These are phyloP conservation scores for Hylyphantes graminicola DNA, from an alignment of 1,140 invertebrate species.

Conservation along the genomic window DNA sequence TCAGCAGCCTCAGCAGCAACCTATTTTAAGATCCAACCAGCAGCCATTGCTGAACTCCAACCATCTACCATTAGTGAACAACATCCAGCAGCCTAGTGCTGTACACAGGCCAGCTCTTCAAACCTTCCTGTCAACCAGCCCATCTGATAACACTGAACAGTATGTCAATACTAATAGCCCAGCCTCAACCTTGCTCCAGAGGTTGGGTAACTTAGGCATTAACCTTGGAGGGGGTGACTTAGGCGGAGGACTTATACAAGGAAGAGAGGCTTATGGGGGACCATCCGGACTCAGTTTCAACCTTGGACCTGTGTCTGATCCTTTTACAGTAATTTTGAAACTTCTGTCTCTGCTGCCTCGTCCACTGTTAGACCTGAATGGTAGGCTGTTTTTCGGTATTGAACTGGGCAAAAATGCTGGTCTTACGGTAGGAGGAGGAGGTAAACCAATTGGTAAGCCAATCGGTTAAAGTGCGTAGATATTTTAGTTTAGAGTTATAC, in stretches of 20 bases:
- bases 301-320: conserved; percentile 45
- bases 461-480: conserved; percentile 19
- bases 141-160: not conserved
- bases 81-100: not conserved
- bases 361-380: conserved; percentile 45
- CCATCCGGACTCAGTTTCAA: conserved; percentile 26
- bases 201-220: conserved; percentile 9
- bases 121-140: conserved; percentile 21
- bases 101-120: not conserved
- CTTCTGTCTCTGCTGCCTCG: conserved; percentile 47
- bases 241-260: not conserved
- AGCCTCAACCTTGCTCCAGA: not conserved
- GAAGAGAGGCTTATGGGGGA: conserved; percentile 25
- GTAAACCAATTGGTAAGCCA: conserved; percentile 1
- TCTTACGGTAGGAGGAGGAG: conserved; percentile 5
- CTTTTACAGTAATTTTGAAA: conserved; percentile 16
- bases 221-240: not conserved
- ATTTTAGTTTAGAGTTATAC: not conserved
- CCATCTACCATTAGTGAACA: not conserved
- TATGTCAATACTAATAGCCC: not conserved
- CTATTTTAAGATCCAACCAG: not conserved
- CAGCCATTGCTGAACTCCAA: not conserved
- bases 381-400: conserved; percentile 50
- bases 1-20: conserved; percentile 8
- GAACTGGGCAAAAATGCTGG: conserved; percentile 57